Evolutionary conservation across 2,113 vertebrate species (phyloP), one percentile per base, ranked within the genome.

Genomic region (Micromys minutus): DNA sequence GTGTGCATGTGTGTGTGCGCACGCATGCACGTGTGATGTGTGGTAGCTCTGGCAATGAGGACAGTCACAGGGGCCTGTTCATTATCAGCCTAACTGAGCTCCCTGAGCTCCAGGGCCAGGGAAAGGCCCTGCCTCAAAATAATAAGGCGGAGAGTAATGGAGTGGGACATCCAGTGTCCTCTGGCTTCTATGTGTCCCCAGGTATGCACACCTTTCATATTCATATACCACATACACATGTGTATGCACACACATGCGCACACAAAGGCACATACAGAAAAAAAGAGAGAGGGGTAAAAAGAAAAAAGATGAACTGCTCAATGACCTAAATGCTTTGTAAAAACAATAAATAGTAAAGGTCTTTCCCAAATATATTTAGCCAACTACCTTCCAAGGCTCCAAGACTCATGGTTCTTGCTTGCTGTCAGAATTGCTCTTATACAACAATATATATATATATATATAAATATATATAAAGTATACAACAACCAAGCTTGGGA

Each of bases 261-360:
- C 16, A 39, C 17, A 72, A 7, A 39, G 1, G 52, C 15, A 79
- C 15, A 79, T 1, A n/a, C 8, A 61, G 39, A 15, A 1, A 24
- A 19, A 19, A 50, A 79, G 52, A 52, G 52, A 52, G 22, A 59
- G 63, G 34, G 29, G 2, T 1, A 13, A 24, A 75, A 45, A 45
- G 11, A 31, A 17, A 83, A 29, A 42, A 12, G 71, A 55, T 34
- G 59, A 16, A 39, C 79, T 50, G 22, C 55, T 85, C 29, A 26
- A 22, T 1, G 6, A 45, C 45, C 12, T 19, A 13, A 11, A 7
- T 1, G 8, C 3, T 17, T 26, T 72, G 11, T 21, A 16, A 34
- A 63, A 26, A 29, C 50, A 55, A 21, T 3, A 22, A 71, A 42
- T 29, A 9, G 0, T 0, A 0, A 9, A 34, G 1, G 5, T 39